Base-by-base conservation (phyloP, 2,113 vertebrate species). In the Emberiza fucata region DNA sequence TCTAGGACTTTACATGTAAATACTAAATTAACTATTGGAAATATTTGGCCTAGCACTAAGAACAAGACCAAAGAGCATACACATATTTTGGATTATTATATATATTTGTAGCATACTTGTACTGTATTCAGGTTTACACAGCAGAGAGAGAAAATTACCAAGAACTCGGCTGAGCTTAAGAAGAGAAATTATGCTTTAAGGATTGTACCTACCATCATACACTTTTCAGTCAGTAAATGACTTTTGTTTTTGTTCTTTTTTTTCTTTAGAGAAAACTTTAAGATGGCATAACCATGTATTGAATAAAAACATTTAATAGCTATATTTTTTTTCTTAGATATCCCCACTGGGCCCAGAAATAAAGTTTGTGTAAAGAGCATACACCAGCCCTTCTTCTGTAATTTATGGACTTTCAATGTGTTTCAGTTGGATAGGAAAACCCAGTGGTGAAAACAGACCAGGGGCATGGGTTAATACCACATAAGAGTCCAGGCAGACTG, bases 201-300 rank as follows among this genome's bases (percentile, higher is more conserved):
- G 16, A 39, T 37, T 83, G 16, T 51, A 66, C n/a, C 87, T 89
- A 56, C 16, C 31, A 71, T 68, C 18, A 70, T 23, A 61, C 14
- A 70, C 25, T 82, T 76, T 86, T 91, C 59, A 77, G 63, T 56
- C 54, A 88, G 72, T 57, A 95, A 96, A 76, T 69, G 29, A 96
- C 57, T 35, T 90, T 84, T 72, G 5, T 0, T 33, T 37, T 16
- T 29, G 12, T 10, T 60, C 20, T 50, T 68, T 40, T 61, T 8
- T 35, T 54, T 37, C 22, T 75, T 83, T 13, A 63, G 80, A 90
- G 53, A 89, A 35, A 92, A 84, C 21, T 76, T 86, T 90, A 51
- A 48, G 23, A 15, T 13, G 22, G 21, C 27, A 86, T 72, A 92
- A 88, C 48, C 3, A 2, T 42, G 23, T 78, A 40, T 72, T 87